Evolutionary conservation across 2,888 invertebrate species (phyloP).

Genomic region (Operophtera brumata): DNA sequence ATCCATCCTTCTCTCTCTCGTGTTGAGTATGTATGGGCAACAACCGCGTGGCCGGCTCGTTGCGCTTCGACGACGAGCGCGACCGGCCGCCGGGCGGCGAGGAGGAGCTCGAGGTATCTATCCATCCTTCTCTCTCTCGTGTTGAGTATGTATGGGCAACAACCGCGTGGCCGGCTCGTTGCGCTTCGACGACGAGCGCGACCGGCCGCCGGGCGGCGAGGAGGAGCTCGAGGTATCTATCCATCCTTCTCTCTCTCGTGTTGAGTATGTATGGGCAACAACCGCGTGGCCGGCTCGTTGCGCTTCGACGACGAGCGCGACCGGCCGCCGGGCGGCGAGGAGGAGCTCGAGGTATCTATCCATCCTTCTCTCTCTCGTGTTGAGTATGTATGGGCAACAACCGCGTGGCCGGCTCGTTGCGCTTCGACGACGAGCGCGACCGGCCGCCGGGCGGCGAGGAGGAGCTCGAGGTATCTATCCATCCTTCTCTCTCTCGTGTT

Average conservation of each 20-base stretch:
- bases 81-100: not conserved
- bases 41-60: slow-evolving; percentile 43
- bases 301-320: slow-evolving; percentile 48
- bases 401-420: slow-evolving; percentile 50
- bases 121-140: not conserved
- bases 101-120: not conserved
- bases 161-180: slow-evolving; percentile 47
- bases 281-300: slow-evolving; percentile 47
- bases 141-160: no score
- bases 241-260: not conserved
- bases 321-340: not conserved
- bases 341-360: not conserved
- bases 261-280: no score
- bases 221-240: not conserved
- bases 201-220: not conserved
- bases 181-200: slow-evolving; percentile 48
- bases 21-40: no score
- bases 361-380: not conserved
- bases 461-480: not conserved
- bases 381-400: no score
- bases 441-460: not conserved
- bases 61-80: slow-evolving; percentile 52
- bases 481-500: slow-evolving; percentile 66
- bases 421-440: slow-evolving; percentile 45
- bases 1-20: not conserved